phyloP scores from a whole-genome alignment of 2,797 vertebrate species.

The Brotula barbata region DNA sequence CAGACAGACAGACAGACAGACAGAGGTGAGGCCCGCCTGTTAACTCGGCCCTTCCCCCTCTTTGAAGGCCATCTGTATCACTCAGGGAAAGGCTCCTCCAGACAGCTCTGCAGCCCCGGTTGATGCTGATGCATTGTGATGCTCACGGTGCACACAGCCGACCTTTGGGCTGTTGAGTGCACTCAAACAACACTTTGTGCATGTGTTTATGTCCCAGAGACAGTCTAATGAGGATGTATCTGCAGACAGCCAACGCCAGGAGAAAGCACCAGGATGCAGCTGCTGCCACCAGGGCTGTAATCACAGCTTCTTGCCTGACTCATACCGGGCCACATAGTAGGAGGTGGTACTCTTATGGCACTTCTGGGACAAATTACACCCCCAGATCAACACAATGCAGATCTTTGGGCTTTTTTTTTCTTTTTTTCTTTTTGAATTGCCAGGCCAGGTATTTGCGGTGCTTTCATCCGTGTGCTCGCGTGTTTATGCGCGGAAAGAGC shows the following conservation, averaged over 20 bases:
- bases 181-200: conserved; percentile 79
- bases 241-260: conserved; percentile 72
- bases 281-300: conserved; percentile 82
- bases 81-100: conserved; percentile 51
- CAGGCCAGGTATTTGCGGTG: too few species aligned
- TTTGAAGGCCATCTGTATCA: conserved; percentile 58
- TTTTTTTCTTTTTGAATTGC: too few species aligned
- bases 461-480: too few species aligned
- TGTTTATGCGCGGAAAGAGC: too few species aligned
- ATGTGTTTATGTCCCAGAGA: conserved; percentile 81
- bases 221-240: conserved; percentile 81
- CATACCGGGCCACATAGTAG: conserved; percentile 33
- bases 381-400: conserved; percentile 15
- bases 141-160: conserved; percentile 72
- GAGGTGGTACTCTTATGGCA: conserved; percentile 9
- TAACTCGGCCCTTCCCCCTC: conserved; percentile 3
- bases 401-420: too few species aligned
- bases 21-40: conserved; percentile 41
- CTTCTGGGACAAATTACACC: conserved; percentile 18
- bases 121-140: conserved; percentile 77
- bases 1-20: too few species aligned
- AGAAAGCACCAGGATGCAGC: conserved; percentile 77
- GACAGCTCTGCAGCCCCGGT: conserved; percentile 51
- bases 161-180: conserved; percentile 71
- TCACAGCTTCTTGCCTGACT: conserved; percentile 76